Base-by-base conservation (phyloP, 2,797 vertebrate species). In the Smutsia gigantea region DNA sequence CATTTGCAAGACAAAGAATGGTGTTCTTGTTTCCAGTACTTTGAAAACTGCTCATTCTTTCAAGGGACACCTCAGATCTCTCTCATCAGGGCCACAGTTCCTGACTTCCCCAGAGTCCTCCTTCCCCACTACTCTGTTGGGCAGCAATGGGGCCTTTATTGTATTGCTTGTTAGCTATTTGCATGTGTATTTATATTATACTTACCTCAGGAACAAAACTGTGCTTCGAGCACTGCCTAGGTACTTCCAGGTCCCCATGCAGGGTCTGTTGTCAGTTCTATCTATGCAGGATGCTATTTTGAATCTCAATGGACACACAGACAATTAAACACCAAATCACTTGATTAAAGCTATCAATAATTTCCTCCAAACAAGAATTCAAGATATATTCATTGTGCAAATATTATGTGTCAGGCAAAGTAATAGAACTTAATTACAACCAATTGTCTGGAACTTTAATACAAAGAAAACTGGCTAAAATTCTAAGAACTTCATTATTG, bases 1-100 rank as follows among this genome's bases (percentile, higher is more conserved):
- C 3, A 2, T 39, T 37, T 55, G 10, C 4, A 15, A 11, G 5
- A 5, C 9, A 13, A 0, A 37, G 49, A 17, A 0, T 4, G 19
- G 27, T 11, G 39, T 46, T 64, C 55, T 18, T 19, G 25, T 2
- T 59, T 23, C 34, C 1, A 1, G 25, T 8, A 2, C 7, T 15
- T 4, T 10, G 4, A 29, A 12, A 31, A 4, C 11, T 21, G 4
- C n/a, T 34, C 29, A 4, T 19, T 57, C 49, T 77, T 29, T 72
- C 12, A 39, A 4, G 7, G 29, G 25, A 13, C 9, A 9, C 12
- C 75, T 4, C 27, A 29, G 1, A 18, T 7, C 1, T 27, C 13
- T 46, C 29, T 64, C 15, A 4, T 25, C 13, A 5, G n/a, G 15
- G 14, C 27, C 23, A 4, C 1, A 9, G 42, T 8, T 6, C 18